phyloP scores from a whole-genome alignment of 2,888 invertebrate genomes.

The Cantharis nigra region DNA sequence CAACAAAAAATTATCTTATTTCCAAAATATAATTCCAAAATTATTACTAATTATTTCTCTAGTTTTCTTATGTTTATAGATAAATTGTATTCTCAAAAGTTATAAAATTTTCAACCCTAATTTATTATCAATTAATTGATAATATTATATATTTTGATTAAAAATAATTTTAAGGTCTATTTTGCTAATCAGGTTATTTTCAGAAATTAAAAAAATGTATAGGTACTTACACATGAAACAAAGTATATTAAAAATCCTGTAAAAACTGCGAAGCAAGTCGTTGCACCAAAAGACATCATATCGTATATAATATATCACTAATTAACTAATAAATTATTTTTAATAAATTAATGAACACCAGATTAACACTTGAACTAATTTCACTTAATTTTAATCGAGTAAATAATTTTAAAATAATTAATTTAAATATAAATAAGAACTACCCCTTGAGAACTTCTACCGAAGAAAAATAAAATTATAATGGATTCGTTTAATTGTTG shows the following conservation, averaged over 20 bases:
- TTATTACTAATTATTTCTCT: no score
- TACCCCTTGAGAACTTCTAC: slow-evolving; percentile 2
- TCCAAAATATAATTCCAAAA: no score
- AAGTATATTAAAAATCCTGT: slow-evolving; percentile 47
- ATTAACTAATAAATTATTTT: background rate
- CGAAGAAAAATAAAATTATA: slow-evolving; percentile 13
- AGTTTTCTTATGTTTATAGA: no score
- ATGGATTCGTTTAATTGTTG: slow-evolving; percentile 26
- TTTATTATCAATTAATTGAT: no score
- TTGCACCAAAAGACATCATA: background rate
- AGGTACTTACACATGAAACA: slow-evolving; percentile 47
- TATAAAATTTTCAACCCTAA: no score
- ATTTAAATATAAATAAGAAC: background rate
- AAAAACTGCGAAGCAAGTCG: slow-evolving; percentile 35
- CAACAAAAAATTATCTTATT: no score
- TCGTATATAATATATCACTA: background rate
- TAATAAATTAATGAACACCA: background rate
- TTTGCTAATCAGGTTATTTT: no score
- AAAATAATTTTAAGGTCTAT: no score
- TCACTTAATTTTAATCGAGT: background rate
- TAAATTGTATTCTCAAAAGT: no score
- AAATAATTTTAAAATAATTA: background rate
- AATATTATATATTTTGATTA: no score
- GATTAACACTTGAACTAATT: background rate
- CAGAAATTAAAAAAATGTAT: no score